phyloP scores from a whole-genome alignment of 2,888 invertebrate genomes.

The Ophion ventricosus region DNA sequence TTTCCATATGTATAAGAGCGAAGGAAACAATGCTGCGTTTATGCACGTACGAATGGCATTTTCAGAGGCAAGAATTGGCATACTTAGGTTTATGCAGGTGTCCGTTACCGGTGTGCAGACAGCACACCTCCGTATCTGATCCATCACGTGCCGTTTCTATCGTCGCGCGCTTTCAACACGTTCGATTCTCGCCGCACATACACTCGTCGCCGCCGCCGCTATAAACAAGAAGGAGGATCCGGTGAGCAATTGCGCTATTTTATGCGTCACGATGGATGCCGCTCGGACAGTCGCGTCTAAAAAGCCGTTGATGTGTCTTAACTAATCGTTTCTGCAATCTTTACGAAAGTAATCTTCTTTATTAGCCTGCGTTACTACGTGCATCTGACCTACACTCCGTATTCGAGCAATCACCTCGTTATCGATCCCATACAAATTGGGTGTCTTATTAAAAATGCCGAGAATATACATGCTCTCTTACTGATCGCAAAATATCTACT shows the following conservation, averaged over 20 bases:
- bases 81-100: neutral
- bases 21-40: neutral
- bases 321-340: constrained; percentile 2
- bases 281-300: neutral
- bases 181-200: constrained; percentile 29
- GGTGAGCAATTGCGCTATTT: constrained; percentile 51
- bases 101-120: neutral
- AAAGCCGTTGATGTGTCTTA: neutral
- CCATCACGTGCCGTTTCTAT: constrained; percentile 46
- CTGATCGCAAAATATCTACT: neutral
- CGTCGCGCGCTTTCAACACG: constrained; percentile 57
- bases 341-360: neutral
- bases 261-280: constrained; percentile 8
- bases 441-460: neutral
- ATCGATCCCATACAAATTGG: neutral
- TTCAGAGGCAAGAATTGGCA: constrained; percentile 6
- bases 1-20: neutral
- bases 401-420: neutral
- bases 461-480: neutral
- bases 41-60: constrained; percentile 14
- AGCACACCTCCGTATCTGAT: constrained; percentile 1
- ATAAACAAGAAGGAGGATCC: constrained; percentile 43
- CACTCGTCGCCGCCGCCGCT: constrained; percentile 1
- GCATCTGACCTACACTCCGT: neutral
- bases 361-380: neutral